phyloP scores from a whole-genome alignment of 2,113 vertebrate genomes.

The Festucalex cinctus region DNA sequence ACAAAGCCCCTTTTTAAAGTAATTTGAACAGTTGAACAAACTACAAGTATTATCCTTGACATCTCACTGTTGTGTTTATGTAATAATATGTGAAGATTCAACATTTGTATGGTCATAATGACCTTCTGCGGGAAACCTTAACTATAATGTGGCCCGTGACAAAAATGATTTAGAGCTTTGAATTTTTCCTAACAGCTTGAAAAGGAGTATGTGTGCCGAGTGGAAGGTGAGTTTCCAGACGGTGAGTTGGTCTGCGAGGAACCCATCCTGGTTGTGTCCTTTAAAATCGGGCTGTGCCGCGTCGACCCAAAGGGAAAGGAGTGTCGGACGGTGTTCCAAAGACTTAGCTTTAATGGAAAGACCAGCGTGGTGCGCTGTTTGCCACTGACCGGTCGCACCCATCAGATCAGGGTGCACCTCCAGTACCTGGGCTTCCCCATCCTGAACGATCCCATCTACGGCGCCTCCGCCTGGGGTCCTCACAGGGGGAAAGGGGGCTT shows the following conservation, averaged over 20 bases:
- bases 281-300: constrained; percentile 91
- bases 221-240: constrained; percentile 87
- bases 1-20: too few species aligned
- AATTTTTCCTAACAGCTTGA: constrained; percentile 76
- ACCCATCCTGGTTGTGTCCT: constrained; percentile 91
- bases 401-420: constrained; percentile 96
- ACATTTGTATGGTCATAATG: too few species aligned
- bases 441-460: constrained; percentile 94
- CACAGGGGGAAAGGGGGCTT: constrained; percentile 79
- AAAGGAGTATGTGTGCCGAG: constrained; percentile 94
- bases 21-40: too few species aligned
- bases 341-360: constrained; percentile 84
- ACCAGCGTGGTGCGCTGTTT: constrained; percentile 86
- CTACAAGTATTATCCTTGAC: too few species aligned
- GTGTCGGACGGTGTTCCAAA: constrained; percentile 86
- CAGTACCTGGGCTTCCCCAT: constrained; percentile 94
- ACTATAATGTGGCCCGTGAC: too few species aligned
- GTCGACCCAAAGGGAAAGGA: constrained; percentile 87
- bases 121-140: too few species aligned
- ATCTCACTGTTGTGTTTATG: too few species aligned
- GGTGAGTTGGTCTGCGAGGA: constrained; percentile 83
- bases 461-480: constrained; percentile 88
- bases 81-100: too few species aligned
- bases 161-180: too few species aligned
- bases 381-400: constrained; percentile 88